phyloP scores from a whole-genome alignment of 2,888 invertebrate species.

The Xiphydria camelus region DNA sequence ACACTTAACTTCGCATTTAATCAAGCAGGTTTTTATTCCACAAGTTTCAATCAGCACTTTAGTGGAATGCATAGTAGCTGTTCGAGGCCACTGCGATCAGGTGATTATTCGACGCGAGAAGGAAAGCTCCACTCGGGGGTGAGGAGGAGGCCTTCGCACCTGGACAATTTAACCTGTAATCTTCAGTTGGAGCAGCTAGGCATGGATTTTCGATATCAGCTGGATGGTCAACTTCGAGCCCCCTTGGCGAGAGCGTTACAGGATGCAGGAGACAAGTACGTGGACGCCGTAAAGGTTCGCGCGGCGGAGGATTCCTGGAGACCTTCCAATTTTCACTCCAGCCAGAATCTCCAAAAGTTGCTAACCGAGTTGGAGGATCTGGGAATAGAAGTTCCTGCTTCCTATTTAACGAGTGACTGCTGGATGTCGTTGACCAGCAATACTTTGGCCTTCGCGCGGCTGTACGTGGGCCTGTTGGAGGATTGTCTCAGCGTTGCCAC shows the following conservation, averaged over 20 bases:
- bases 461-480: constrained; percentile 73
- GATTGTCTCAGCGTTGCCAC: constrained; percentile 77
- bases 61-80: constrained; percentile 82
- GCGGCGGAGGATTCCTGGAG: constrained; percentile 85
- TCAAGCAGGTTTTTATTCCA: constrained; percentile 87
- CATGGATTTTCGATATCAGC: constrained; percentile 87
- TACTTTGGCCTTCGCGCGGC: constrained; percentile 78
- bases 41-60: constrained; percentile 83
- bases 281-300: constrained; percentile 78
- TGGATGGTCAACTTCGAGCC: constrained; percentile 81
- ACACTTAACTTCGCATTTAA: constrained; percentile 77
- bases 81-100: constrained; percentile 74
- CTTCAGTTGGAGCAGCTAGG: constrained; percentile 68
- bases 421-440: constrained; percentile 80
- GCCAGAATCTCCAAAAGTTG: constrained; percentile 44
- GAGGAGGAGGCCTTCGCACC: no score
- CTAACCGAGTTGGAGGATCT: constrained; percentile 47
- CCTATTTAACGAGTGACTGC: constrained; percentile 61
- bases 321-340: constrained; percentile 77
- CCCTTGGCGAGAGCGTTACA: constrained; percentile 76
- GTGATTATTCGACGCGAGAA: constrained; percentile 50
- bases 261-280: constrained; percentile 79
- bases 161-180: constrained; percentile 41
- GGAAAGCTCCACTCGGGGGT: no score
- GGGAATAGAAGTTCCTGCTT: constrained; percentile 41